Conservation (phyloP, 1,140 invertebrate genomes). For the Solenopsis fugax region DNA sequence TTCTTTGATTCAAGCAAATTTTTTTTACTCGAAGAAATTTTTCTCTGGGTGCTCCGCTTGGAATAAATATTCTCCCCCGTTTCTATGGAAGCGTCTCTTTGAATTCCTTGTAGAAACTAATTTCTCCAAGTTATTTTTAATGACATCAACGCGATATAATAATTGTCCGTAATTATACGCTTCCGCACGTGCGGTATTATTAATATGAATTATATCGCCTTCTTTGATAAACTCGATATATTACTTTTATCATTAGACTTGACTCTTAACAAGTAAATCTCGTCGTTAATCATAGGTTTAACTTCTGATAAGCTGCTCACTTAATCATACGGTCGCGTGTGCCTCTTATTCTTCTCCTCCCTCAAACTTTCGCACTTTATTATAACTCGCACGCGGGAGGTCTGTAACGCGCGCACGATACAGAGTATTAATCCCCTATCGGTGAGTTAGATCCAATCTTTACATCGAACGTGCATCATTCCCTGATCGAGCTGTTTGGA, state of each 20-base stretch:
- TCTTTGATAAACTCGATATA: background rate
- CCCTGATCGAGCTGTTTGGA: background rate
- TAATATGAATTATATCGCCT: background rate
- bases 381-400: constrained; percentile 2
- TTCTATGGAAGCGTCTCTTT: background rate
- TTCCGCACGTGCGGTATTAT: background rate
- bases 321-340: constrained; percentile 48
- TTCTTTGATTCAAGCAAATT: too few relatives aligned
- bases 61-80: background rate
- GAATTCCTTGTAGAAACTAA: background rate
- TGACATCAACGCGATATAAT: background rate
- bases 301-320: constrained; percentile 38
- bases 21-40: too few relatives aligned
- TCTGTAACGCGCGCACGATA: background rate
- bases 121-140: background rate
- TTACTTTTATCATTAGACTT: background rate
- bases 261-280: constrained; percentile 31
- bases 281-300: constrained; percentile 43
- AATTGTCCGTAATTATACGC: background rate
- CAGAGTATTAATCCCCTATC: background rate
- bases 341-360: background rate
- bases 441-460: background rate
- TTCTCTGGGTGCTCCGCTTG: too few relatives aligned
- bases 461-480: background rate
- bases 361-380: background rate